These are phyloP conservation scores for Oreochromis aureus DNA, from an alignment of 2,113 vertebrate genomes.

Conservation along the genomic window DNA sequence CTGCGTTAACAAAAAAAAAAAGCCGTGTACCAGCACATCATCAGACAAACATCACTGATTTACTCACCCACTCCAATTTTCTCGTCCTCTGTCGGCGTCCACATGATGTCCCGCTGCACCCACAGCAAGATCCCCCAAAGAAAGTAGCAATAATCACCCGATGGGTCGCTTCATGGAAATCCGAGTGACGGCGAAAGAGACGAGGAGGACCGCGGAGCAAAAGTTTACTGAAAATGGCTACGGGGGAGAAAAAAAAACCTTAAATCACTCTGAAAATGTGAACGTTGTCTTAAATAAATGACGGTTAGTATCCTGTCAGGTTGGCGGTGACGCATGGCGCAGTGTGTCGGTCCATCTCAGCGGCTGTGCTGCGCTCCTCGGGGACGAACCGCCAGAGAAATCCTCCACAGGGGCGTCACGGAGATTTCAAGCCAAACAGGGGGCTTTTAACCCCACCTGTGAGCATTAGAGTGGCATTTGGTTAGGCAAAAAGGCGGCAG, in stretches of 20 bases:
- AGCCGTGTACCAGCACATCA: neutral
- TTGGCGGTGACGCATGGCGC: constrained; percentile 18
- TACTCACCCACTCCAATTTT: constrained; percentile 76
- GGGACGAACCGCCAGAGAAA: neutral
- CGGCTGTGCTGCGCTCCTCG: neutral
- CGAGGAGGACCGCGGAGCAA: neutral
- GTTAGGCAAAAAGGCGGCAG: rapidly evolving
- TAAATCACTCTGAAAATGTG: neutral
- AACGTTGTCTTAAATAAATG: neutral
- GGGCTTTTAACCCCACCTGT: neutral
- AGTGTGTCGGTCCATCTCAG: neutral
- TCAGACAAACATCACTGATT: neutral
- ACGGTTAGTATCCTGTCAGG: neutral
- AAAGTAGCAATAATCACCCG: neutral
- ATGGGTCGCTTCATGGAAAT: constrained; percentile 40
- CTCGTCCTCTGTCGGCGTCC: constrained; percentile 75
- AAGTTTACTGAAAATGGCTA: neutral
- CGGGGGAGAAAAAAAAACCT: rapidly evolving
- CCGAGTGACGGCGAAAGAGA: neutral
- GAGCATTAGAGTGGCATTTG: neutral
- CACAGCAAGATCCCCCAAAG: constrained; percentile 7
- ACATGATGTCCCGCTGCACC: constrained; percentile 60
- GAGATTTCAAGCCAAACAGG: neutral
- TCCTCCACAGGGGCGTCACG: neutral
- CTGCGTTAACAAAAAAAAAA: neutral